A percentile compares a stretch with the other conserved stretches of the same genome.
Evolutionary conservation across 2,888 invertebrate genomes (phyloP).

Genomic region (Scaptomyza flava): DNA sequence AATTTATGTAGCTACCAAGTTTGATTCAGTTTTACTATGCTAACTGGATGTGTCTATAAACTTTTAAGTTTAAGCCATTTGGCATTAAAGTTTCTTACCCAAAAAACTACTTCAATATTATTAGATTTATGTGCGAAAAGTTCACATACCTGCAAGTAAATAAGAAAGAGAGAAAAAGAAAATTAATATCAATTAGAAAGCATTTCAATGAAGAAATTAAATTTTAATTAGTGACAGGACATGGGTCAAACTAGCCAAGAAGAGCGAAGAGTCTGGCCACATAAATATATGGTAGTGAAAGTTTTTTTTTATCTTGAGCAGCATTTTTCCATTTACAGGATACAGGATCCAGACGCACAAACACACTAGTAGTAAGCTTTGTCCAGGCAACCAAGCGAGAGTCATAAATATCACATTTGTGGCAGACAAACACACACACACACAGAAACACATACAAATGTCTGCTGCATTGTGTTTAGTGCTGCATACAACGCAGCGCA

Average conservation of each 20-base stretch:
- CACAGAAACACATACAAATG: slow-evolving; percentile 8
- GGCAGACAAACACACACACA: slow-evolving; percentile 56
- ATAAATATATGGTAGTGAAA: slow-evolving; percentile 63
- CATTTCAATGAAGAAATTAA: slow-evolving; percentile 56
- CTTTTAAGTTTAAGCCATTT: slow-evolving; percentile 22
- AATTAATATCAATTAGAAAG: slow-evolving; percentile 70
- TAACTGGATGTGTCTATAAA: slow-evolving; percentile 36
- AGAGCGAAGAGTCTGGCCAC: slow-evolving; percentile 8
- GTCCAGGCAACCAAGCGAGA: slow-evolving; percentile 49
- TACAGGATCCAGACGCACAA: slow-evolving; percentile 16
- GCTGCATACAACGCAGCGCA: slow-evolving; percentile 76
- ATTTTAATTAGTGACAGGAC: slow-evolving; percentile 65
- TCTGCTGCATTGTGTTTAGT: slow-evolving; percentile 66
- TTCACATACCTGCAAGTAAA: slow-evolving; percentile 61
- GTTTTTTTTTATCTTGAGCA: slow-evolving; percentile 52
- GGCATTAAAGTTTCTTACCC: slow-evolving; percentile 50
- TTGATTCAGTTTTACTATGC: slow-evolving; percentile 16
- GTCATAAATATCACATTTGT: slow-evolving; percentile 78
- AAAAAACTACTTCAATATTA: not conserved
- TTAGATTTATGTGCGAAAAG: slow-evolving; percentile 33
- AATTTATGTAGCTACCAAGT: slow-evolving; percentile 20
- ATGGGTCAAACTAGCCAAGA: slow-evolving; percentile 31
- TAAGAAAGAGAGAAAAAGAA: slow-evolving; percentile 31
- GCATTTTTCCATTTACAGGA: slow-evolving; percentile 50
- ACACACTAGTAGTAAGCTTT: slow-evolving; percentile 15